These are phyloP conservation scores for Prietella phreatophila DNA, from an alignment of 2,113 vertebrate genomes.

Conservation along the genomic window DNA sequence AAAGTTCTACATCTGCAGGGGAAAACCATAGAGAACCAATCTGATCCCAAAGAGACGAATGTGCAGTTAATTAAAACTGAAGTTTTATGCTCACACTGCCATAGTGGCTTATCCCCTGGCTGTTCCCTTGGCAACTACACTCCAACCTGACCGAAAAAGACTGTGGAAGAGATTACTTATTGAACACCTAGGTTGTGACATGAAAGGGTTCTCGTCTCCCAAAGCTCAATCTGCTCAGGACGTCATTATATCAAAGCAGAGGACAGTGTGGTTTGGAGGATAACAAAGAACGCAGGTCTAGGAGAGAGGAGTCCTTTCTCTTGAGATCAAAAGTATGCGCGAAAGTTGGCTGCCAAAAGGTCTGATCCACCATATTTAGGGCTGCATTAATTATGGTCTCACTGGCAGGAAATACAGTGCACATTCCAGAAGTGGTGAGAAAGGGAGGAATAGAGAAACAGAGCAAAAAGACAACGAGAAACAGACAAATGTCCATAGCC, in stretches of 20 bases:
- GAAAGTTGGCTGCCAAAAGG: constrained; percentile 14
- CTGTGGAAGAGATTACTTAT: not conserved
- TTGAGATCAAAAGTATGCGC: not conserved
- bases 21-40: not conserved
- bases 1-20: not conserved
- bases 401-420: constrained; percentile 10
- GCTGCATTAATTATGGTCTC: constrained; percentile 35
- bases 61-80: constrained; percentile 7
- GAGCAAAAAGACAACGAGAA: not conserved
- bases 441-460: not conserved
- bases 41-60: not conserved
- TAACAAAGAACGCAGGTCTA: not conserved
- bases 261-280: not conserved
- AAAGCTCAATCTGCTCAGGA: not conserved
- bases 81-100: not conserved
- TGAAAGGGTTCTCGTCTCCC: not conserved
- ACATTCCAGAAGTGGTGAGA: not conserved
- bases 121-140: constrained; percentile 46
- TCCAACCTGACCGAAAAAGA: constrained; percentile 8
- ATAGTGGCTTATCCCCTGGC: constrained; percentile 21
- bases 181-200: not conserved
- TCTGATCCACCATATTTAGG: constrained; percentile 30
- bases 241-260: not conserved
- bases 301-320: constrained; percentile 7
- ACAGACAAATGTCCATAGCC: not conserved